Percentiles rank a stretch among this genome's conserved stretches.
Evolutionary conservation across 1,140 invertebrate species (phyloP).

Genomic region (Cherax quadricarinatus): DNA sequence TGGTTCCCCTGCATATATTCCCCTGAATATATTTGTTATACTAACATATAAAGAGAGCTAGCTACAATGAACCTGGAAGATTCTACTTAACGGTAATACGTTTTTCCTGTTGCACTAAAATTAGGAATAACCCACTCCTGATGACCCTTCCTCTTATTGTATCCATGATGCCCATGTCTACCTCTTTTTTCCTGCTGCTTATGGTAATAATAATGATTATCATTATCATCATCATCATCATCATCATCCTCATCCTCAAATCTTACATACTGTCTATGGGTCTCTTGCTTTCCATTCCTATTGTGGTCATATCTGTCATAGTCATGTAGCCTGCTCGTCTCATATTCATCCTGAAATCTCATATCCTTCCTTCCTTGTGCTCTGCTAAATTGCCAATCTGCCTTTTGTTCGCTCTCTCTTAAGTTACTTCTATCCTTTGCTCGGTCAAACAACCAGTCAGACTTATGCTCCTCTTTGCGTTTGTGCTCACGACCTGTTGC

Average conservation of each 20-base stretch:
- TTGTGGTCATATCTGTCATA: constrained; percentile 35
- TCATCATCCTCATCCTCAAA: constrained; percentile 58
- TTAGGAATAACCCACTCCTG: constrained; percentile 63
- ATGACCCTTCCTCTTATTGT: constrained; percentile 38
- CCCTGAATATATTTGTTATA: not conserved
- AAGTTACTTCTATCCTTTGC: constrained; percentile 43
- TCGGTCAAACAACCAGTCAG: constrained; percentile 68
- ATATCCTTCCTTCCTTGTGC: constrained; percentile 41
- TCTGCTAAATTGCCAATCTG: constrained; percentile 66
- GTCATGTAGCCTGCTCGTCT: constrained; percentile 11
- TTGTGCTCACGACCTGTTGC: constrained; percentile 32
- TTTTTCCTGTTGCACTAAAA: constrained; percentile 54
- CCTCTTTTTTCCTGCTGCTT: constrained; percentile 7
- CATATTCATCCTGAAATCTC: constrained; percentile 20
- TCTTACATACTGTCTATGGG: constrained; percentile 58
- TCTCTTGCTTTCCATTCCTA: constrained; percentile 36
- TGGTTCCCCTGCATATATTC: not conserved
- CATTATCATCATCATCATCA: constrained; percentile 68
- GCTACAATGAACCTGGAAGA: not conserved
- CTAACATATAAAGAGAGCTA: not conserved
- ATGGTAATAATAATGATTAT: constrained; percentile 40
- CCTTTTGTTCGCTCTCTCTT: constrained; percentile 27
- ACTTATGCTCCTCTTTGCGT: constrained; percentile 54
- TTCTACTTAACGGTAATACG: constrained; percentile 34
- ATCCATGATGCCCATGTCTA: not conserved